Evolutionary conservation across 2,113 vertebrate genomes (phyloP).

Genomic region (Serinus canaria): DNA sequence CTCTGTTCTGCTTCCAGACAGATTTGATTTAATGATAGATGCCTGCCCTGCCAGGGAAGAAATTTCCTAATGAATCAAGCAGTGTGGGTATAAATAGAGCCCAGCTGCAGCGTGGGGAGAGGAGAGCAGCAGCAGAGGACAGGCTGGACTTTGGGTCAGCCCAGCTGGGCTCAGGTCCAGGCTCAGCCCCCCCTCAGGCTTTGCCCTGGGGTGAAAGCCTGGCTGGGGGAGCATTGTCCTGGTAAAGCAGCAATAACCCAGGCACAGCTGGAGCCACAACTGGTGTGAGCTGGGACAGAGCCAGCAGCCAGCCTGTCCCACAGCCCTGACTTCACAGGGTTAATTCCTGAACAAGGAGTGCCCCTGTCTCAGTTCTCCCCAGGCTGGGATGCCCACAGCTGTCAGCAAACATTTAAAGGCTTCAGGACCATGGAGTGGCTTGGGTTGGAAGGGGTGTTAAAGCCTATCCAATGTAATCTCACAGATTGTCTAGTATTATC

Average conservation of each 20-base stretch:
- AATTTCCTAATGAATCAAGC: neutral
- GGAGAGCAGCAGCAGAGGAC: neutral
- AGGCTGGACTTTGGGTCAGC: neutral
- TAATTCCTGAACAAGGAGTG: neutral
- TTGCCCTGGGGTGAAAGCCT: neutral
- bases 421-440: accelerated
- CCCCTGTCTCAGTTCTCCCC: neutral
- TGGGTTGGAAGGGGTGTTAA: neutral
- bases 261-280: neutral
- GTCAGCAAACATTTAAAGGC: neutral
- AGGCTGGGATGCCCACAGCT: neutral
- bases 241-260: accelerated
- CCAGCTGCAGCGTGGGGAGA: accelerated
- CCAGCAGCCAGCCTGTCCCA: neutral
- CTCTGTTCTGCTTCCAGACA: slow-evolving; percentile 33
- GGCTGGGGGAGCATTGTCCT: neutral
- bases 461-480: neutral
- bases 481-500: neutral
- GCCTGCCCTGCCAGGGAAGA: neutral
- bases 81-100: neutral
- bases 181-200: neutral
- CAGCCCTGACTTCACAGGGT: neutral
- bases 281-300: neutral
- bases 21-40: slow-evolving; percentile 24
- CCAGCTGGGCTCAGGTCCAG: neutral